phyloP scores from a whole-genome alignment of 2,113 vertebrate species.

The Osmerus eperlanus region DNA sequence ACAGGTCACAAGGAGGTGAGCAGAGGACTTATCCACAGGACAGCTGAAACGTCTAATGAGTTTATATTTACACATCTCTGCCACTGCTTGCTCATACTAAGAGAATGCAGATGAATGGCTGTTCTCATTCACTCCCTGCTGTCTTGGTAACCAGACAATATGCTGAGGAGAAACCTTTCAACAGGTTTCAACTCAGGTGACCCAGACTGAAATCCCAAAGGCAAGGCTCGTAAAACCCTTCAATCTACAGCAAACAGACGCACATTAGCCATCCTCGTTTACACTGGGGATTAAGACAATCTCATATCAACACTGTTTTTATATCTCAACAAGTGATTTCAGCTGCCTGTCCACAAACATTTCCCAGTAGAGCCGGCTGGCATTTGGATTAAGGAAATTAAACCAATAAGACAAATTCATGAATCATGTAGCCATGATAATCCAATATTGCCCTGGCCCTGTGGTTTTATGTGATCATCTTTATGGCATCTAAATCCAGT shows the following conservation, averaged over 20 bases:
- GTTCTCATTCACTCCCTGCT: background rate
- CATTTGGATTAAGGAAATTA: constrained; percentile 12
- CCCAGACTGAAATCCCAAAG: constrained; percentile 3
- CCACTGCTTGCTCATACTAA: background rate
- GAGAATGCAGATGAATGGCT: background rate
- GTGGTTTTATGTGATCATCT: constrained; percentile 34
- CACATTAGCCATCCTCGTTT: background rate
- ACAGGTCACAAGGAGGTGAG: too few species aligned
- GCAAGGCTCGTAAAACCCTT: background rate
- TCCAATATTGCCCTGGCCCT: constrained; percentile 25
- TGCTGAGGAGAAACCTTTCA: background rate
- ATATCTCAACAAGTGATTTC: background rate
- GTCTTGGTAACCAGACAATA: background rate
- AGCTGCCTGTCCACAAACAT: background rate
- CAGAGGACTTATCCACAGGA: too few species aligned
- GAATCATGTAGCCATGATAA: constrained; percentile 18
- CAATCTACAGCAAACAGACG: background rate
- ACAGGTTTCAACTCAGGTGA: background rate
- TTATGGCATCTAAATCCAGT: constrained; percentile 29
- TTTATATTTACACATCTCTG: background rate
- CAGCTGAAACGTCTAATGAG: background rate
- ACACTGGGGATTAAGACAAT: background rate
- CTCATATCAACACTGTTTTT: background rate
- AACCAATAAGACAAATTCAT: constrained; percentile 22
- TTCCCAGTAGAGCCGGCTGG: background rate